phyloP scores from a whole-genome alignment of 2,797 vertebrate species.

The Diplodus sargus region DNA sequence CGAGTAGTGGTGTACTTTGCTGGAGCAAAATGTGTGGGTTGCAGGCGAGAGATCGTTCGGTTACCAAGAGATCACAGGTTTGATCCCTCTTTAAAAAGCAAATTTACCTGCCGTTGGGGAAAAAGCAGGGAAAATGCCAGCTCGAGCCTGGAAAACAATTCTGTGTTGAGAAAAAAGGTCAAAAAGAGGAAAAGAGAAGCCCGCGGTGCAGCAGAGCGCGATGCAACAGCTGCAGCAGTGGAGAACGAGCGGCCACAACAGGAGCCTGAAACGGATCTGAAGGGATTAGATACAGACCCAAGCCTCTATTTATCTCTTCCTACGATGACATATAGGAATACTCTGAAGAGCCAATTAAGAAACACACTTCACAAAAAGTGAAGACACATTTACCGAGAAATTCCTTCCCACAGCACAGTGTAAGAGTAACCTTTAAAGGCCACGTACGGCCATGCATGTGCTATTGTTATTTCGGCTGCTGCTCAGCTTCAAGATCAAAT shows the following conservation, averaged over 20 bases:
- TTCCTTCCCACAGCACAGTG: background rate
- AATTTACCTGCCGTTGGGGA: background rate
- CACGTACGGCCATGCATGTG: background rate
- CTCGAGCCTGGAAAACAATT: background rate
- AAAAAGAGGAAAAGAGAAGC: constrained; percentile 1
- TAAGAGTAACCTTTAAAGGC: constrained; percentile 45
- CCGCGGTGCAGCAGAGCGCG: background rate
- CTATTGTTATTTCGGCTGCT: constrained; percentile 18
- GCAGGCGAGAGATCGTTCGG: constrained; percentile 6
- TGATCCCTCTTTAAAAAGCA: constrained; percentile 9
- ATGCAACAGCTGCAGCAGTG: background rate
- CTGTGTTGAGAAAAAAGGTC: constrained; percentile 1
- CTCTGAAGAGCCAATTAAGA: constrained; percentile 7
- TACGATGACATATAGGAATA: background rate
- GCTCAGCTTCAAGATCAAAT: constrained; percentile 24
- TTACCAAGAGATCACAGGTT: constrained; percentile 19
- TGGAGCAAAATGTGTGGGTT: constrained; percentile 13
- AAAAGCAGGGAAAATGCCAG: background rate
- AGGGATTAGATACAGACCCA: background rate
- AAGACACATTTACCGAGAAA: constrained; percentile 15
- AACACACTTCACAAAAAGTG: constrained; percentile 2
- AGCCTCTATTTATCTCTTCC: background rate
- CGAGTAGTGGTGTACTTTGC: background rate
- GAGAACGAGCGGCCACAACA: background rate
- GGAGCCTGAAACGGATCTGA: constrained; percentile 2